These are phyloP conservation scores for Charadrius vociferus DNA, from an alignment of 2,113 vertebrate genomes.

Conservation along the genomic window DNA sequence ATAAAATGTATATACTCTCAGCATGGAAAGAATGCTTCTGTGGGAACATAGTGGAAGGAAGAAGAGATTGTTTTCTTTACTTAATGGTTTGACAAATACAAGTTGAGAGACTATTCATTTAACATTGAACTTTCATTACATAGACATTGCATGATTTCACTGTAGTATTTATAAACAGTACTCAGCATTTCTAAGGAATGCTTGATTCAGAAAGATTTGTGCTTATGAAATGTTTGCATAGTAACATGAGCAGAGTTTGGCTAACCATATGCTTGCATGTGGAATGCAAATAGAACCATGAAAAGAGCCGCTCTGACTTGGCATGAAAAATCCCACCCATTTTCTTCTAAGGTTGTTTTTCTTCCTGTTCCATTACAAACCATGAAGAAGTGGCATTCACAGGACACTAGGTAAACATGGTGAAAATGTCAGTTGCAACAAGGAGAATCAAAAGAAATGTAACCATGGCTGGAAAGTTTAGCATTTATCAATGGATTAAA, in stretches of 20 bases:
- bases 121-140: not conserved
- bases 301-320: not conserved
- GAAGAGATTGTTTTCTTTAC: not conserved
- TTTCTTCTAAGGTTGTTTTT: not conserved
- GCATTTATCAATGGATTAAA: not conserved
- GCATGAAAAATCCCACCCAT: not conserved
- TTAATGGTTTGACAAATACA: not conserved
- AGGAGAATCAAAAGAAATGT: not conserved
- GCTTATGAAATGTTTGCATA: not conserved
- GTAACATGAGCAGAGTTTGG: not conserved
- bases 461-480: not conserved
- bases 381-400: not conserved
- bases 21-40: not conserved
- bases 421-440: not conserved
- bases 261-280: not conserved
- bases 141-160: not conserved
- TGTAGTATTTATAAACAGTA: not conserved
- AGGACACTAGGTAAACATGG: not conserved
- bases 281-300: not conserved
- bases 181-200: not conserved
- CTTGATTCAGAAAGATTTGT: not conserved
- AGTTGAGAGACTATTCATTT: not conserved
- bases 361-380: not conserved
- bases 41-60: not conserved
- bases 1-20: not conserved